Conservation (phyloP, 2,888 invertebrate species). For the Sericinus montela region DNA sequence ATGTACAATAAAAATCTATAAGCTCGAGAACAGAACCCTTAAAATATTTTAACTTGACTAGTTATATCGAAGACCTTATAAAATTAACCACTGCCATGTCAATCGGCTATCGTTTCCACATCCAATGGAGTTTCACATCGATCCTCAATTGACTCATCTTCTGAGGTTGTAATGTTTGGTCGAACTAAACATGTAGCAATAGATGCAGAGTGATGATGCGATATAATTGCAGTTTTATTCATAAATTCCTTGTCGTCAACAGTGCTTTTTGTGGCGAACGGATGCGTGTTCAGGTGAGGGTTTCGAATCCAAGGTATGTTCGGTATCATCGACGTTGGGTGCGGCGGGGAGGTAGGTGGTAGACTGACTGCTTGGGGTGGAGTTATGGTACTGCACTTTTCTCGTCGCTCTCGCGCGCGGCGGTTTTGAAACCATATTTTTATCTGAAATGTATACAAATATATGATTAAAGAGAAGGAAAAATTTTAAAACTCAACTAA, state of each 20-base stretch:
- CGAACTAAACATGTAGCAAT: slow-evolving; percentile 1
- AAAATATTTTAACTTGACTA: too few species aligned
- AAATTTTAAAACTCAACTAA: too few species aligned
- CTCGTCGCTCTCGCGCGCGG: slow-evolving; percentile 85
- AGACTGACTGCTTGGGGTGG: slow-evolving; percentile 56
- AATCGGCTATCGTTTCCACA: slow-evolving; percentile 39
- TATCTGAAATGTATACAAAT: slow-evolving; percentile 46
- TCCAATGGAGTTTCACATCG: slow-evolving; percentile 52
- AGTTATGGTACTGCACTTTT: slow-evolving; percentile 62
- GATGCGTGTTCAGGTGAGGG: background rate
- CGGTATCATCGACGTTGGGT: slow-evolving; percentile 6
- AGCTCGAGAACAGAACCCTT: too few species aligned
- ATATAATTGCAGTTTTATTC: background rate
- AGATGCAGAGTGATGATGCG: background rate
- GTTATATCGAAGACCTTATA: too few species aligned
- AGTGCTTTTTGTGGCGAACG: background rate
- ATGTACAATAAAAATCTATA: too few species aligned
- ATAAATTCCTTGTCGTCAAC: background rate
- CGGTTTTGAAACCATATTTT: slow-evolving; percentile 92
- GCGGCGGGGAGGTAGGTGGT: slow-evolving; percentile 41
- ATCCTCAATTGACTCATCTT: slow-evolving; percentile 26
- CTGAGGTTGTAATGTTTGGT: slow-evolving; percentile 26
- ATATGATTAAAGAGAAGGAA: too few species aligned
- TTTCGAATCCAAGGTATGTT: slow-evolving; percentile 9
- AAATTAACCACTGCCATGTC: background rate